Conservation (phyloP, 2,888 invertebrate species). For the Teleiodes luculella region DNA sequence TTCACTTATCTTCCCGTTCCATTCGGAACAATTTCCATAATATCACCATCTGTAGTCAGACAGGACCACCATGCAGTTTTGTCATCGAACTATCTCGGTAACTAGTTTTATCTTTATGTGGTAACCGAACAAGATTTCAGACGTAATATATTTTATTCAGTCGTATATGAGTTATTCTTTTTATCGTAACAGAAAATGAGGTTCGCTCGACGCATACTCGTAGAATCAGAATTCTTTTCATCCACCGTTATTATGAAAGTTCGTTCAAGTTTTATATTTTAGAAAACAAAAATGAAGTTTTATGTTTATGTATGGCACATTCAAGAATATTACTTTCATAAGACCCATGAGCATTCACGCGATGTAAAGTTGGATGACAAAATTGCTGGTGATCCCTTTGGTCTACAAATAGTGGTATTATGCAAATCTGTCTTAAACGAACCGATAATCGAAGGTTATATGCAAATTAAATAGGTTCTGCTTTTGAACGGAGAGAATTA, state of each 20-base stretch:
- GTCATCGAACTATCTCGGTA: conserved; percentile 57
- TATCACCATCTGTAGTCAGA: conserved; percentile 65
- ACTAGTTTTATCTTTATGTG: conserved; percentile 47
- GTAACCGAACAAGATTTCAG: conserved; percentile 31
- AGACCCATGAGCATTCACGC: not conserved
- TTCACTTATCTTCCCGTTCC: conserved; percentile 66
- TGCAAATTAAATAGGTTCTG: conserved; percentile 12
- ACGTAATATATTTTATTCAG: not conserved
- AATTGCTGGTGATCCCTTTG: conserved; percentile 2
- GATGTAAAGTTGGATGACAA: not conserved
- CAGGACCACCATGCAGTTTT: conserved; percentile 61
- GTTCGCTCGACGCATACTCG: not conserved
- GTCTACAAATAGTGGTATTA: conserved; percentile 14
- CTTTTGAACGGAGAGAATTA: not conserved
- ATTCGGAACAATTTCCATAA: conserved; percentile 64
- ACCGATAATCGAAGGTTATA: conserved; percentile 6
- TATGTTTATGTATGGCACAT: too few species aligned
- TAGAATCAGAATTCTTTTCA: too few species aligned
- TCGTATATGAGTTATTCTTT: not conserved
- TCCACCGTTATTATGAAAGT: too few species aligned
- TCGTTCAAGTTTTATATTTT: not conserved
- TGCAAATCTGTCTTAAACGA: conserved; percentile 5
- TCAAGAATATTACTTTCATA: not conserved
- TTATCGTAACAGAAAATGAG: not conserved
- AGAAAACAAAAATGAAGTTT: not conserved